Conservation (phyloP, 2,113 vertebrate genomes). For the Nycticebus coucang region DNA sequence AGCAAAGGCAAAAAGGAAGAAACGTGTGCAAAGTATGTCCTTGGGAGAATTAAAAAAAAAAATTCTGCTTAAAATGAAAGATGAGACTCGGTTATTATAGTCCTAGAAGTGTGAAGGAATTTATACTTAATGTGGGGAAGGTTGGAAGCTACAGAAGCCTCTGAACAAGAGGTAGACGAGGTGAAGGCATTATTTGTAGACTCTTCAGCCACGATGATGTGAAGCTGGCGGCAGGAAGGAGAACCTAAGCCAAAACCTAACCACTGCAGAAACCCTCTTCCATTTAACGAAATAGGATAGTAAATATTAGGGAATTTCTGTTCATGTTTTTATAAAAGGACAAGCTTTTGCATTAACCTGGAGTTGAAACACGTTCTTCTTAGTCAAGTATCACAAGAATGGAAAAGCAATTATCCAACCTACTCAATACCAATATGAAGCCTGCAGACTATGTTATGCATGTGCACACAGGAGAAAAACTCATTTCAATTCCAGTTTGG, state of each 20-base stretch:
- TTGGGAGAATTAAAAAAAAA: neutral
- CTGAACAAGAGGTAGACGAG: neutral
- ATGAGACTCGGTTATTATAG: neutral
- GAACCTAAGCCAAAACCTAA: neutral
- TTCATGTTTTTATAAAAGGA: conserved; percentile 6
- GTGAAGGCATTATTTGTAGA: neutral
- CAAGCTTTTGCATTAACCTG: neutral
- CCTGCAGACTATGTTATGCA: no score
- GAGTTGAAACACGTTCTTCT: no score
- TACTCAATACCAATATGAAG: no score
- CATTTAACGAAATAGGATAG: neutral
- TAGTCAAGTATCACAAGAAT: no score
- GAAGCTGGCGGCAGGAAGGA: neutral
- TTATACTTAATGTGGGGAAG: neutral
- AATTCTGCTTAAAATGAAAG: neutral
- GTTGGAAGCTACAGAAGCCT: neutral
- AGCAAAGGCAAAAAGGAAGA: conserved; percentile 6
- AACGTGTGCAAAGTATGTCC: neutral
- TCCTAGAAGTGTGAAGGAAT: neutral
- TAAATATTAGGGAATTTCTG: neutral
- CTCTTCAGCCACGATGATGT: neutral
- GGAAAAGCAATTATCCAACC: no score
- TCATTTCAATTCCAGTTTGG: no score
- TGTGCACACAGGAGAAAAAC: no score
- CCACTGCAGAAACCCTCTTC: neutral